Evolutionary conservation across 2,113 vertebrate species (phyloP), one percentile per base, ranked within the genome.

Genomic region (Meleagris gallopavo): DNA sequence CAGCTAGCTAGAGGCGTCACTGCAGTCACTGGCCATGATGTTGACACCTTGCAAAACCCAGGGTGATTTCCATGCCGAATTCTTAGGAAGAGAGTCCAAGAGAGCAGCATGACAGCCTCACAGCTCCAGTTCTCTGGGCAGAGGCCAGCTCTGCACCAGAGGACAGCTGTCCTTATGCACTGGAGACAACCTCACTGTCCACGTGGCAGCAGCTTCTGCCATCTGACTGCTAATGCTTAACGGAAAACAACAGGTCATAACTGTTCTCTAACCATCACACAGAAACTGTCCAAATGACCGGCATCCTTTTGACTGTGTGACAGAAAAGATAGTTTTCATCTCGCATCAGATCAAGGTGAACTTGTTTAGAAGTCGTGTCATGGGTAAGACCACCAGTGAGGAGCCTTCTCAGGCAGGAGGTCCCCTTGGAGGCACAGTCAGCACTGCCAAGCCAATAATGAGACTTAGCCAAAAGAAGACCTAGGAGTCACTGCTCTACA

Each of bases 121-220:
- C 20, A 34, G 57, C 57, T 60, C 20, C 11, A 32, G 70, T 21
- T 29, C 16, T 9, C 52, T 38, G 25, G 46, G 20, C 30, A 52
- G 21, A 73, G 52, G 36, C 38, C 22, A 30, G 15, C 14, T n/a
- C 14, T 7, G 10, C 40, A 58, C n/a, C 34, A 22, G 45, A 27
- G 41, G 32, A 15, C 21, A 15, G 34, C 74, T 9, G 43, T 29
- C 57, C 72, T 50, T 10, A 14, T 15, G 10, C 32, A 40, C 15
- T 0, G 0, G 61, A 38, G 50, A 34, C 36, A 9, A 7, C 2
- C 2, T 9, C 4, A 1, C 6, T 2, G 1, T 21, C 24, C 1
- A 0, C 24, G 12, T 55, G 41, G 10, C 24, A 64, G 60, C 19
- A 60, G 43, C 30, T 10, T 34, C 20, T 9, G 74, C 17, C 32